Conservation (phyloP, 2,797 vertebrate genomes). For the Nothura maculosa region DNA sequence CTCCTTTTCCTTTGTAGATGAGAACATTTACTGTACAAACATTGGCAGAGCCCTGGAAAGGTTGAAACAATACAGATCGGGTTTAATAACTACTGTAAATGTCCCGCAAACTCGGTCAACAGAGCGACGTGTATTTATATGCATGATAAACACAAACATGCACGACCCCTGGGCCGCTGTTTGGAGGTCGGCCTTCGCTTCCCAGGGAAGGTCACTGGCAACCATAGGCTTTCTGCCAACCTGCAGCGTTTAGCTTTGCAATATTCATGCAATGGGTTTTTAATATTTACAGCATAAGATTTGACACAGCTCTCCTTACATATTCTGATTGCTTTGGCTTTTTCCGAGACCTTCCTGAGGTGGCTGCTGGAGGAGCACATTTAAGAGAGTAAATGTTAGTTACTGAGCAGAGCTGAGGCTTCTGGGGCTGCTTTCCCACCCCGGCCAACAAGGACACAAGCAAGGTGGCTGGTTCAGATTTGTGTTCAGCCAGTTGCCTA, state of each 20-base stretch:
- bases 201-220: slow-evolving; percentile 57
- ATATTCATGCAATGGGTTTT: slow-evolving; percentile 62
- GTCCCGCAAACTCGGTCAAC: slow-evolving; percentile 65
- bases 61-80: slow-evolving; percentile 67
- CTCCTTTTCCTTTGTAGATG: background rate
- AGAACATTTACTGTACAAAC: slow-evolving; percentile 46
- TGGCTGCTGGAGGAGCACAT: slow-evolving; percentile 1
- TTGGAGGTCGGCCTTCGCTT: slow-evolving; percentile 54
- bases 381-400: slow-evolving; percentile 53
- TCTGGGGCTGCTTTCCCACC: background rate
- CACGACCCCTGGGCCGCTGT: background rate
- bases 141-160: slow-evolving; percentile 66
- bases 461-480: background rate
- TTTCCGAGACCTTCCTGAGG: slow-evolving; percentile 48
- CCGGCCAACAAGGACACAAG: background rate
- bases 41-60: slow-evolving; percentile 49
- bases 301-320: slow-evolving; percentile 39
- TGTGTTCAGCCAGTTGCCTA: background rate
- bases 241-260: slow-evolving; percentile 64
- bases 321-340: slow-evolving; percentile 70
- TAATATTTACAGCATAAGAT: slow-evolving; percentile 72
- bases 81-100: slow-evolving; percentile 75
- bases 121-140: slow-evolving; percentile 34
- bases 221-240: slow-evolving; percentile 56
- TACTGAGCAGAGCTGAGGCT: background rate